Evolutionary conservation across 2,888 invertebrate species (phyloP).

Genomic region (Lochmaea capreae): DNA sequence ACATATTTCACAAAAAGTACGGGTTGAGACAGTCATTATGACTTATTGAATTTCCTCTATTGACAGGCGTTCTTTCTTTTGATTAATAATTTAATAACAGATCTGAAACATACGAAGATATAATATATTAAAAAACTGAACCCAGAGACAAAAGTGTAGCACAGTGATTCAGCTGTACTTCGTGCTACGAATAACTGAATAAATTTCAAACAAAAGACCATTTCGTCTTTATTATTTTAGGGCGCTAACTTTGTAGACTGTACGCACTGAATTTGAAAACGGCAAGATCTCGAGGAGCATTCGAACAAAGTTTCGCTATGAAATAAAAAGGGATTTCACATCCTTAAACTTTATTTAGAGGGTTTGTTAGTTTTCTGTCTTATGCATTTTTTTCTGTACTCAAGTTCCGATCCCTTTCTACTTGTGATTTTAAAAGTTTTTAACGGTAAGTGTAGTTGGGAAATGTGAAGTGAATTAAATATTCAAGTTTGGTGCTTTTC

Average conservation of each 20-base stretch:
- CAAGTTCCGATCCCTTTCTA: constrained; percentile 14
- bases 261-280: constrained; percentile 44
- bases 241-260: constrained; percentile 31
- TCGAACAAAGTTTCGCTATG: constrained; percentile 43
- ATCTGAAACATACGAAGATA: constrained; percentile 17
- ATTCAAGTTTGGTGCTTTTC: background rate
- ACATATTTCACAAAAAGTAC: background rate
- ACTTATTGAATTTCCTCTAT: background rate
- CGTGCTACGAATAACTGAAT: constrained; percentile 39
- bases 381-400: constrained; percentile 31
- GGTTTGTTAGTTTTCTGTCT: constrained; percentile 43
- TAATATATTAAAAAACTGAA: constrained; percentile 18
- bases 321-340: constrained; percentile 48
- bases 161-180: constrained; percentile 30
- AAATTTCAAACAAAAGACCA: constrained; percentile 35
- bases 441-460: background rate
- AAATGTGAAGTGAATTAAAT: background rate
- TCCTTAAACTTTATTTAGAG: constrained; percentile 46
- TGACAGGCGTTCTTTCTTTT: constrained; percentile 5
- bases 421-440: constrained; percentile 14
- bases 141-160: constrained; percentile 27
- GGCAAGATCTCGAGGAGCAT: constrained; percentile 39
- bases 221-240: constrained; percentile 40
- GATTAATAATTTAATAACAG: constrained; percentile 34
- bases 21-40: background rate